Conservation (phyloP, 2,888 invertebrate species). For the Hetaerina titia region DNA sequence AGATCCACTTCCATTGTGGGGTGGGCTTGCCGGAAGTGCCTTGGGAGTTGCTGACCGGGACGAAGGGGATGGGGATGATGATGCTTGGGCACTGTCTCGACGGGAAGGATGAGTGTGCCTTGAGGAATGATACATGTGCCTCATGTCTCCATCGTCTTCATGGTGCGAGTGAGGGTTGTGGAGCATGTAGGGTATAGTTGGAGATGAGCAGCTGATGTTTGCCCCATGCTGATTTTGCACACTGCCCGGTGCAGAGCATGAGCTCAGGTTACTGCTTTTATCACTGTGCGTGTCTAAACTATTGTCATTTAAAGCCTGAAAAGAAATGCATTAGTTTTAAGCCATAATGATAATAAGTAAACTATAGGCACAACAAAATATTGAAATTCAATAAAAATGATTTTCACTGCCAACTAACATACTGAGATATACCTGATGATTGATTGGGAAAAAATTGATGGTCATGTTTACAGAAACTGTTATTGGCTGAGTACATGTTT, state of each 20-base stretch:
- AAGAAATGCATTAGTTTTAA: background rate
- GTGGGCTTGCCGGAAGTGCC: conserved; percentile 51
- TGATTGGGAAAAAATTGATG: no score
- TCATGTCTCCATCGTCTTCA: conserved; percentile 37
- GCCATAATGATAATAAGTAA: no score
- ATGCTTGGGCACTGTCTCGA: conserved; percentile 43
- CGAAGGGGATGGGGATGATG: conserved; percentile 53
- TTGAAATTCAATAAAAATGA: no score
- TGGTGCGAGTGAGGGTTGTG: conserved; percentile 37
- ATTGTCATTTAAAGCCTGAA: conserved; percentile 84
- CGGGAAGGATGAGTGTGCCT: conserved; percentile 41
- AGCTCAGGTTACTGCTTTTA: conserved; percentile 79
- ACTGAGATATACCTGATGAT: no score
- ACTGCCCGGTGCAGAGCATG: conserved; percentile 67
- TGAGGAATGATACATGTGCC: conserved; percentile 26
- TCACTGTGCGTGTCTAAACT: conserved; percentile 88
- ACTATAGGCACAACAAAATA: no score
- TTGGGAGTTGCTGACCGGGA: conserved; percentile 57
- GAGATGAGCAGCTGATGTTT: conserved; percentile 55
- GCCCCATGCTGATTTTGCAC: conserved; percentile 65
- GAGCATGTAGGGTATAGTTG: conserved; percentile 41
- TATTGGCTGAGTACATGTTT: no score
- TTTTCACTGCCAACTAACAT: no score
- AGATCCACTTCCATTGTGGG: conserved; percentile 54
- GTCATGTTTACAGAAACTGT: no score